Percentiles rank a stretch among this genome's conserved stretches.
These are phyloP conservation scores for Drosophila jambulina DNA, from an alignment of 1,140 invertebrate genomes.

Conservation along the genomic window DNA sequence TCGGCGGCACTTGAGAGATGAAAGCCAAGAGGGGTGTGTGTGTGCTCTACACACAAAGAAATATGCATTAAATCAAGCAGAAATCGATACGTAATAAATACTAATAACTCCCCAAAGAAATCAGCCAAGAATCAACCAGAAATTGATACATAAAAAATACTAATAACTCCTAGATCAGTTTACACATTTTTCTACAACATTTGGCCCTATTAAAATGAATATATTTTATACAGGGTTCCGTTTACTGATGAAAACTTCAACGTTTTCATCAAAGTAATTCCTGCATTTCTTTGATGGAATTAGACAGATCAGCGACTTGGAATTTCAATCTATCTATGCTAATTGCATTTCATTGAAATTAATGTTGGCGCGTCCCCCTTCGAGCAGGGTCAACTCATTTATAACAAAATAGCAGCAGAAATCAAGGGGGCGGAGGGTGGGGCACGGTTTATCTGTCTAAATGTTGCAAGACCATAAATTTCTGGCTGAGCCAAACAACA, in stretches of 20 bases:
- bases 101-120: not conserved
- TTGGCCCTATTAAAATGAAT: not conserved
- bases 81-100: conserved; percentile 5
- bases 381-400: conserved; percentile 43
- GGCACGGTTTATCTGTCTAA: conserved; percentile 39
- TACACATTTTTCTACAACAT: not conserved
- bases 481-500: conserved; percentile 31
- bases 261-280: not conserved
- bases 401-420: not conserved
- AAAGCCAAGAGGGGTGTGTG: conserved; percentile 27
- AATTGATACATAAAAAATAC: not conserved
- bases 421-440: not conserved
- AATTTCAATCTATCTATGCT: conserved; percentile 49
- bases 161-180: not conserved
- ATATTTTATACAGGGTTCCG: not conserved
- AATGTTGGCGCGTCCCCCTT: conserved; percentile 36
- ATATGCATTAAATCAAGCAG: not conserved
- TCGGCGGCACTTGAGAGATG: conserved; percentile 39
- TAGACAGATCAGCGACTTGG: conserved; percentile 21
- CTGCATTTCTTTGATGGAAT: not conserved
- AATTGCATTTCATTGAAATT: conserved; percentile 56
- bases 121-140: not conserved
- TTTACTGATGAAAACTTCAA: not conserved
- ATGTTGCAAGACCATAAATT: conserved; percentile 54
- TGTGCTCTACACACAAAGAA: conserved; percentile 7